Conservation (phyloP, 2,797 vertebrate genomes). For the Danio tinwini region DNA sequence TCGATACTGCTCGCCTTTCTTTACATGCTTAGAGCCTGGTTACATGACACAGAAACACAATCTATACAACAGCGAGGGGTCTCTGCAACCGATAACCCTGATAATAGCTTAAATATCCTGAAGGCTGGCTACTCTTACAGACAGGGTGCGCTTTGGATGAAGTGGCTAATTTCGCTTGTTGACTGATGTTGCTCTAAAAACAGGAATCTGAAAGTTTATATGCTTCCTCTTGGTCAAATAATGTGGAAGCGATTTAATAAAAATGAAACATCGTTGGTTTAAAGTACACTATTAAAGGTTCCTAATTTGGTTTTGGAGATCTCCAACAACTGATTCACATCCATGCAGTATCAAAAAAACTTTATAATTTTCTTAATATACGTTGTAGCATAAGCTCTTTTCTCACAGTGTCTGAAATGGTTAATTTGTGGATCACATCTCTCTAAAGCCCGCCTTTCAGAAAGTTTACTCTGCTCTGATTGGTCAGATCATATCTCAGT, state of each 20-base stretch:
- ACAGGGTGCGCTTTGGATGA: background rate
- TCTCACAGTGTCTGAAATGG: too few species aligned
- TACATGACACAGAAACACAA: conserved; percentile 44
- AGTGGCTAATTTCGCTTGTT: background rate
- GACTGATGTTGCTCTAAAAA: conserved; percentile 7
- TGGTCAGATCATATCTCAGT: background rate
- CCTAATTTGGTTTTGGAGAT: background rate
- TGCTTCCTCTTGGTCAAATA: background rate
- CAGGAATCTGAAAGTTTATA: background rate
- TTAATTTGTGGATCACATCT: too few species aligned
- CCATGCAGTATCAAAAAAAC: too few species aligned
- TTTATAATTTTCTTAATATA: too few species aligned
- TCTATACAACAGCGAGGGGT: conserved; percentile 31
- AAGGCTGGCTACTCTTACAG: background rate
- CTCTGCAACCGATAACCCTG: conserved; percentile 39
- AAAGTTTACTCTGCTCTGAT: too few species aligned
- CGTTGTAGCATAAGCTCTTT: too few species aligned
- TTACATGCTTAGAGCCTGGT: conserved; percentile 46
- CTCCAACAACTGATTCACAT: background rate
- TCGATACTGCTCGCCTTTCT: conserved; percentile 52
- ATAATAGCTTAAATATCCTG: conserved; percentile 40
- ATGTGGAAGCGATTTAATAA: background rate
- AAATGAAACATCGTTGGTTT: too few species aligned
- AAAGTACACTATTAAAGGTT: background rate
- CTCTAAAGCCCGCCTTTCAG: too few species aligned